Base-by-base conservation (phyloP, 2,797 vertebrate species). In the Pelobates cultripes region DNA sequence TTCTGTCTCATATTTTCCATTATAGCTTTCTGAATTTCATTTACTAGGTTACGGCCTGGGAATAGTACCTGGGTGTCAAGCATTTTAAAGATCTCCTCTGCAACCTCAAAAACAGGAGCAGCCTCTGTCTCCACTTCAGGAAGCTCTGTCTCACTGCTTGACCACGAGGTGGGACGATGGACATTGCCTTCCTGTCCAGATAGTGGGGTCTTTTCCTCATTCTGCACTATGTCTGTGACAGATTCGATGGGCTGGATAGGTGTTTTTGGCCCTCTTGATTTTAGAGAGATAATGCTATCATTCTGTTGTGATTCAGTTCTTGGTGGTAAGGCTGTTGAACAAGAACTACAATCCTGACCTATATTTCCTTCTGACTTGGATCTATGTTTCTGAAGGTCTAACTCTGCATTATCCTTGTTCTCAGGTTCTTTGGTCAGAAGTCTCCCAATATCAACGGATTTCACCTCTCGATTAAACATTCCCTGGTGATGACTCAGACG, bases 391-490 rank as follows among this genome's bases (percentile, higher is more conserved):
- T 2, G 70, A 4, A 43, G 13, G 12, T 14, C 43, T 43, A 42
- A 43, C 12, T 57, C 43, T 2, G 47, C 3, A n/a, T n/a, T 5
- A 2, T 70, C 77, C 8, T 66, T 51, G 28, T 28, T 28, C 41
- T 74, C 15, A 6, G n/a, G 86, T 73, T 90, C 83, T 68, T 90
- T 85, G 73, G 87, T 91, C 80, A 96, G 86, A 60, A 97, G 81
- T 28, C 96, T 94, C 68, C 94, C 91, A 78, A 97, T 95, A n/a
- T 96, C 89, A 14, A 95, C 77, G 6, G 96, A 97, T 85, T 96
- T 97, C 79, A 97, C 94, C 73, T 96, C 93, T 28, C 93, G 93
- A 84, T 93, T 96, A 85, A 98, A 97, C 45, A 97, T 92, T 47
- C 96, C 96, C 7, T 92, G 88, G 83, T 95, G 95, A 44, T 94